Percentiles rank a stretch among this genome's conserved stretches.
Conservation (phyloP, 2,797 vertebrate genomes). For the Ispidina picta region DNA sequence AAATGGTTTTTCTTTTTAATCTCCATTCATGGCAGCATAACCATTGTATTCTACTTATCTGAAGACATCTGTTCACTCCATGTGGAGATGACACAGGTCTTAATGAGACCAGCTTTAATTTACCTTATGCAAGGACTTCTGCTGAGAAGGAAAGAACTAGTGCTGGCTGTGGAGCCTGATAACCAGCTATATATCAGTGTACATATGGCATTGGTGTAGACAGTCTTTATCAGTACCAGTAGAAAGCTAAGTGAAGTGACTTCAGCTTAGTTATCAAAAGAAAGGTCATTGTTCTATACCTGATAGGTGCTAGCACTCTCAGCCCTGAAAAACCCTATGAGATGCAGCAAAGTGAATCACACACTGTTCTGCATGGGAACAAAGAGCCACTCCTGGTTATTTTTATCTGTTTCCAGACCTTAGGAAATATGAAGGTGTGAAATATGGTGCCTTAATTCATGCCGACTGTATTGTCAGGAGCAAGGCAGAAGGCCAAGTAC, state of each 20-base stretch:
- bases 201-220: background rate
- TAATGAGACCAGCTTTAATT: background rate
- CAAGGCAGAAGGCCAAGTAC: conserved; percentile 52
- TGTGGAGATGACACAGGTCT: background rate
- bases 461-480: conserved; percentile 37
- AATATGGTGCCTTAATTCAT: conserved; percentile 59
- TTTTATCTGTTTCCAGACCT: conserved; percentile 50
- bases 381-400: conserved; percentile 6
- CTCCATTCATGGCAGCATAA: background rate
- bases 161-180: background rate
- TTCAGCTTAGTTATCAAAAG: background rate
- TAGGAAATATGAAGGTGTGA: conserved; percentile 51
- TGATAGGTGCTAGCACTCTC: background rate
- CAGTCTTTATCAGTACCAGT: background rate
- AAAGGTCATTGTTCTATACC: background rate
- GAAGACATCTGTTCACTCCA: background rate
- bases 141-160: background rate
- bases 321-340: background rate
- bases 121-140: background rate
- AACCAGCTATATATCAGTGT: background rate
- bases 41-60: background rate
- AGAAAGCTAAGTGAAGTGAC: background rate
- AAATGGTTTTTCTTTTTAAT: background rate
- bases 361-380: background rate
- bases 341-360: background rate